Conservation (phyloP, 2,888 invertebrate species). For the Tinea trinotella region DNA sequence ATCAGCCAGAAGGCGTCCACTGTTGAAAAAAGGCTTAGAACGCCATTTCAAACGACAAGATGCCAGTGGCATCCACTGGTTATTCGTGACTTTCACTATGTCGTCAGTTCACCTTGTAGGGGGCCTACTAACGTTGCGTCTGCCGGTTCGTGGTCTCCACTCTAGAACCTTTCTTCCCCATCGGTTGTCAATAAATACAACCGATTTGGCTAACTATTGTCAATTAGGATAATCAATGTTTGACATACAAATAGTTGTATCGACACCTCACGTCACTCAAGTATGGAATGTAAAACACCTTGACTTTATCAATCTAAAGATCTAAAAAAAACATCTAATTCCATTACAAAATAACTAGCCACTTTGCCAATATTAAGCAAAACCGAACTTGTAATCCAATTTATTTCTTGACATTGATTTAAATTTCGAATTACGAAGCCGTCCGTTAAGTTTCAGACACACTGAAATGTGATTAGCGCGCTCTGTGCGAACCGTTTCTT, state of each 20-base stretch:
- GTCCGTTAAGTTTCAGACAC: constrained; percentile 12
- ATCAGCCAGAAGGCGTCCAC: too few species aligned
- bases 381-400: not conserved
- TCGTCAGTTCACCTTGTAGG: too few species aligned
- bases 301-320: not conserved
- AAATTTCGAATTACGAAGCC: constrained; percentile 14
- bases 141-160: too few species aligned
- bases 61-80: too few species aligned
- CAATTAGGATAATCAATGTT: too few species aligned
- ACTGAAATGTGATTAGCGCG: constrained; percentile 14
- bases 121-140: too few species aligned
- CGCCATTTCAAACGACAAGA: too few species aligned
- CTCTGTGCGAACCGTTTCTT: not conserved
- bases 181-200: too few species aligned
- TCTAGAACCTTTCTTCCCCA: too few species aligned
- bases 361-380: not conserved
- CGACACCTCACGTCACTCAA: not conserved
- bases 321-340: not conserved
- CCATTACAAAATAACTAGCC: not conserved
- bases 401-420: constrained; percentile 15
- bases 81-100: too few species aligned
- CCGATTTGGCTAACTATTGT: too few species aligned
- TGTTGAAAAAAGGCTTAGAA: too few species aligned
- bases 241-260: not conserved
- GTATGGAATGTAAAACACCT: not conserved